Evolutionary conservation across 2,888 invertebrate species (phyloP).

Genomic region (Elysia crispata): DNA sequence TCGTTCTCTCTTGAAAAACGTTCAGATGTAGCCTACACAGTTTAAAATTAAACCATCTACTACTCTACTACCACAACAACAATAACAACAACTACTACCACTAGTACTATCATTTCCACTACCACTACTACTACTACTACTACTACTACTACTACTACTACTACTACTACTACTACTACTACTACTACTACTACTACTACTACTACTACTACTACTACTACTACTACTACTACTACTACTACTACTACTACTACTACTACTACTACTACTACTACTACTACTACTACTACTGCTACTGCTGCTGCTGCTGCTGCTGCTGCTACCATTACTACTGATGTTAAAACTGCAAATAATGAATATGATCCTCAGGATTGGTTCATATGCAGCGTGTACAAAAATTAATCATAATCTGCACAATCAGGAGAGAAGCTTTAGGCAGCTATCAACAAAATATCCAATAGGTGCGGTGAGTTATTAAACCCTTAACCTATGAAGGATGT

Average conservation of each 20-base stretch:
- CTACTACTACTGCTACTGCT: neutral
- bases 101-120: no score
- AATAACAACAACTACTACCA: no score
- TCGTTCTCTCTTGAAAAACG: neutral
- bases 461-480: no score
- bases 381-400: no score
- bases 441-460: no score
- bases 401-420: no score
- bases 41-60: no score
- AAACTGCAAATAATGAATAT: neutral
- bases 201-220: conserved; percentile 45
- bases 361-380: no score
- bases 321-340: neutral
- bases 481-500: no score
- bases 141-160: neutral
- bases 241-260: conserved; percentile 45
- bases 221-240: conserved; percentile 43
- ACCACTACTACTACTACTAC: neutral
- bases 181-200: conserved; percentile 32
- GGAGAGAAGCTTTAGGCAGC: no score
- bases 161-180: neutral
- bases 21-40: no score
- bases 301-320: neutral
- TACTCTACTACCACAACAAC: no score
- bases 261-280: conserved; percentile 33